Evolutionary conservation across 2,797 vertebrate species (phyloP).

Genomic region (Petrocephalus schoutedeni): DNA sequence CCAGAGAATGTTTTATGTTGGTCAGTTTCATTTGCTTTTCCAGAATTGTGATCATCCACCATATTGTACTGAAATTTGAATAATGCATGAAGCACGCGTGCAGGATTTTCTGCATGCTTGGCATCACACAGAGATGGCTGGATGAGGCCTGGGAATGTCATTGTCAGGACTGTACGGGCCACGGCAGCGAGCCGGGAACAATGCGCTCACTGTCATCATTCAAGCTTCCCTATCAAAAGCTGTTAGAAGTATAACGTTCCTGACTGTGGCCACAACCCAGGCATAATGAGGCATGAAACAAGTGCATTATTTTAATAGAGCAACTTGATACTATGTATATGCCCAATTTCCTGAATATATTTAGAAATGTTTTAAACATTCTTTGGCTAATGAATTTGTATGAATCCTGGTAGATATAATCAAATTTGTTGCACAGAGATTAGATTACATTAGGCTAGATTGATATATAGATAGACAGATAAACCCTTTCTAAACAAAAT

Average conservation of each 20-base stretch:
- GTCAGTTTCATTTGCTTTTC: not conserved
- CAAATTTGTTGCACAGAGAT: not conserved
- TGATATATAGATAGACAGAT: not conserved
- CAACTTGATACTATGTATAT: not conserved
- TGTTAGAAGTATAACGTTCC: not conserved
- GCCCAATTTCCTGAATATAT: not conserved
- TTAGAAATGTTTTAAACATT: not conserved
- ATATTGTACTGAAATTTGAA: not conserved
- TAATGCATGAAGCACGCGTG: constrained; percentile 20
- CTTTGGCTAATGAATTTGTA: not conserved
- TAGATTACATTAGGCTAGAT: not conserved
- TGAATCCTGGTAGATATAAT: not conserved
- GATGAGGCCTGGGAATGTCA: constrained; percentile 17
- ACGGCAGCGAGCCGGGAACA: constrained; percentile 28
- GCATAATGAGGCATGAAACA: not conserved
- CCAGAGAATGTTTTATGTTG: not conserved
- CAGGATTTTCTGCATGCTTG: constrained; percentile 21
- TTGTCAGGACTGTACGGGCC: constrained; percentile 25
- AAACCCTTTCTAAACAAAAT: not conserved
- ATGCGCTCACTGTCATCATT: constrained; percentile 28
- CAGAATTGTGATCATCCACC: not conserved
- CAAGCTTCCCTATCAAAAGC: constrained; percentile 19
- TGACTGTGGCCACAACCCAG: not conserved
- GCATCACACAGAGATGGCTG: not conserved
- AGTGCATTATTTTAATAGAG: not conserved